A percentile compares a stretch with the other conserved stretches of the same genome.
Conservation (phyloP, 1,140 invertebrate species). For the Conus betulinus region DNA sequence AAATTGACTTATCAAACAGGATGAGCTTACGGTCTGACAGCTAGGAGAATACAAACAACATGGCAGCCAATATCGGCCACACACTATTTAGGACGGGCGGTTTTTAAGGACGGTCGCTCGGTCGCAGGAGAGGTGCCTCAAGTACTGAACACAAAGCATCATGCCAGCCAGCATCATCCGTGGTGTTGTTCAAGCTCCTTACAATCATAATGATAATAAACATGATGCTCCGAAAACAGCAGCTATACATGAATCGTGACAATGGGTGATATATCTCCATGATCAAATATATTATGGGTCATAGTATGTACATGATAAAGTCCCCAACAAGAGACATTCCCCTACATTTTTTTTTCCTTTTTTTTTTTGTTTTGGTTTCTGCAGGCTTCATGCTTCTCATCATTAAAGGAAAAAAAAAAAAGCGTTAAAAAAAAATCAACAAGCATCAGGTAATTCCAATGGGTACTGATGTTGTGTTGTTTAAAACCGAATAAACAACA, state of each 20-base stretch:
- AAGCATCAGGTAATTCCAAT: neutral
- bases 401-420: neutral
- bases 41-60: neutral
- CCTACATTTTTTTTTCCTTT: neutral
- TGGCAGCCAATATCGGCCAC: neutral
- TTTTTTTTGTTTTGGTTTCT: neutral
- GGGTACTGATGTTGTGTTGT: too few species aligned
- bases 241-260: neutral
- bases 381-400: neutral
- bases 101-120: neutral
- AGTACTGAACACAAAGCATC: neutral
- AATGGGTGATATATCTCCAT: too few species aligned
- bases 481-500: too few species aligned
- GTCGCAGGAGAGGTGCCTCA: neutral
- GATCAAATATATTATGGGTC: too few species aligned
- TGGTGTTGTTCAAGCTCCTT: constrained; percentile 5
- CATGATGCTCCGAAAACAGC: neutral
- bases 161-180: neutral
- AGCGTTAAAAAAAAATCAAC: neutral
- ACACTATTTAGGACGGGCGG: neutral
- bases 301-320: neutral
- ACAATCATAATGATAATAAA: neutral
- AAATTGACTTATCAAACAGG: neutral
- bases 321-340: too few species aligned
- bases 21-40: neutral